Evolutionary conservation across 2,113 vertebrate genomes (phyloP), one percentile per base, ranked within the genome.

Genomic region (Amphilophus citrinellus): DNA sequence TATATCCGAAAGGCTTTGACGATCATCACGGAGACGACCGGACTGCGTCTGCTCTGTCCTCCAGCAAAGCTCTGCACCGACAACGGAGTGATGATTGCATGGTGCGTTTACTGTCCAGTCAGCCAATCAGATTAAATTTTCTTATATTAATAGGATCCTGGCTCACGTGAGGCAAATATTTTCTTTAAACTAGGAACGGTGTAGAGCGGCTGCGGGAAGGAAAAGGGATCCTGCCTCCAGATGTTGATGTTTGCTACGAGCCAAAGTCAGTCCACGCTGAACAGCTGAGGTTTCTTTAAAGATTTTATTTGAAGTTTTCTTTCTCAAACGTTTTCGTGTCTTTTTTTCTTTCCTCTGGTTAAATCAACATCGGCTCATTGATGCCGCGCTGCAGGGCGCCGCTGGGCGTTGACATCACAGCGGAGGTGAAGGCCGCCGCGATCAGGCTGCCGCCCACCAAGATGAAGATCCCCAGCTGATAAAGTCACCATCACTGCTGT

Each of bases 1-100:
- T 98, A 98, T 61, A 97, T 99, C 89, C 92, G 96, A 24, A 96
- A 95, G 94, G 91, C 87, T 65, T 80, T 99, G 59, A 89, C 94
- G 71, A 80, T 96, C 42, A 90, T 99, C 86, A 90, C 97, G 2
- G 90, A 97, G n/a, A 86, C 68, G n/a, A 97, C 96, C 0, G 94
- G 94, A 13, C 95, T 98, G 42, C 89, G 83, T 30, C 92, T 99
- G 65, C 61, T 98, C 35, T 99, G 97, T 84, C 98, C 98, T 78
- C 97, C 98, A 2, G 94, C 97, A 11, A 94, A 95, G 60, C 95
- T 98, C 14, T 99, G 98, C 94, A 98, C 98, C 2, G 98, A 99
- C 90, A 99, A 99, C 0, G 98, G 98, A 14, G 91, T 98, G 73
- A 99, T 99, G 98, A 97, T 99, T 66, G 98, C 98, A 11, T 99